Percentiles rank a stretch among this genome's conserved stretches.
Evolutionary conservation across 2,113 vertebrate species (phyloP).

Genomic region (Gracilinanus agilis): DNA sequence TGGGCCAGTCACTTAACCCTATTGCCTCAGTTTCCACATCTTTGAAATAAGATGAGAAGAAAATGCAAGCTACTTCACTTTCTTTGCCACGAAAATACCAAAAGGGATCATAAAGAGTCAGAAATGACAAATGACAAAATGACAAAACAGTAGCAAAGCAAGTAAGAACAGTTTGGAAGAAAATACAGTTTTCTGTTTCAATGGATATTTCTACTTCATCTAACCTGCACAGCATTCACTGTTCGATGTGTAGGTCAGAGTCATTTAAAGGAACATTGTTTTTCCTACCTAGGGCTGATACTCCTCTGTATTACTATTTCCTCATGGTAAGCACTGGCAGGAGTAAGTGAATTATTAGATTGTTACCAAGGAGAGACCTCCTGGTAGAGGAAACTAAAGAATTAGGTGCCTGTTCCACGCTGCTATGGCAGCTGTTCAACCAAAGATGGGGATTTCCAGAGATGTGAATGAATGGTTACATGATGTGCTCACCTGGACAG

Average conservation of each 20-base stretch:
- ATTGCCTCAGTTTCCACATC: no score
- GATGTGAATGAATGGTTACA: neutral
- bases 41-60: no score
- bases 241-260: neutral
- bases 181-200: neutral
- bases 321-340: neutral
- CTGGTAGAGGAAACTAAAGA: neutral
- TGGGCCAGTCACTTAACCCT: no score
- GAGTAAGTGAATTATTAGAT: neutral
- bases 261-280: neutral
- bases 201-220: neutral
- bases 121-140: no score
- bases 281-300: neutral
- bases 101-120: no score
- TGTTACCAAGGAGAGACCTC: neutral
- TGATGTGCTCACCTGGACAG: neutral
- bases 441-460: conserved; percentile 1
- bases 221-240: neutral
- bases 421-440: neutral
- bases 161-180: neutral
- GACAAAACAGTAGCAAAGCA: no score
- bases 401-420: neutral
- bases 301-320: neutral
- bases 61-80: no score
- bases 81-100: no score